Evolutionary conservation across 2,888 invertebrate species (phyloP).

Genomic region (Catocala sponsa): DNA sequence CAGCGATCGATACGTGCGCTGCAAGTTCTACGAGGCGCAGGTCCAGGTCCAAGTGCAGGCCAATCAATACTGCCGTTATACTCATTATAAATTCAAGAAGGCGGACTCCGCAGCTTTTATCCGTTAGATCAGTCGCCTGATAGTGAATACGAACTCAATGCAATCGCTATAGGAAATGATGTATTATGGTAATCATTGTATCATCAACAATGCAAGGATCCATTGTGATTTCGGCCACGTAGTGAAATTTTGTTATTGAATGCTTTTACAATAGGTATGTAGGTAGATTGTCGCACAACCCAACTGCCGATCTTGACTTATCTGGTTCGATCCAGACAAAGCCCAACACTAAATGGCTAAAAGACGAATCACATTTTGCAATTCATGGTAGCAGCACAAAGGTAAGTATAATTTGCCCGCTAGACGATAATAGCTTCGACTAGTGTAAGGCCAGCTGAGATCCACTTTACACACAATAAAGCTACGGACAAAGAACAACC

Average conservation of each 20-base stretch:
- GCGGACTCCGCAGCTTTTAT: slow-evolving; percentile 27
- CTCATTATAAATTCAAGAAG: slow-evolving; percentile 56
- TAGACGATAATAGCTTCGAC: too few relatives aligned
- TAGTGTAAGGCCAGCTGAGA: too few relatives aligned
- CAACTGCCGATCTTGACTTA: too few relatives aligned
- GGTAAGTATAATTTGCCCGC: too few relatives aligned
- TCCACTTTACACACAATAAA: too few relatives aligned
- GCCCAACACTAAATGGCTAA: too few relatives aligned
- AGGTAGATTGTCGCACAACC: too few relatives aligned
- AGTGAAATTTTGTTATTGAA: neutral
- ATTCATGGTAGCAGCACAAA: too few relatives aligned
- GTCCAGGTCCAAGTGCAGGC: slow-evolving; percentile 46
- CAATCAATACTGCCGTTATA: slow-evolving; percentile 60
- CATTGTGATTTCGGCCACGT: neutral
- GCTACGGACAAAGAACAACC: too few relatives aligned
- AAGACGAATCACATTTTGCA: too few relatives aligned
- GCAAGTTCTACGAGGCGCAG: slow-evolving; percentile 18
- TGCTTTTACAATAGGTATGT: too few relatives aligned
- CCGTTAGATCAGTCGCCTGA: slow-evolving; percentile 44
- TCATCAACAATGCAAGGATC: neutral
- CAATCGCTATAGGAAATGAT: slow-evolving; percentile 28
- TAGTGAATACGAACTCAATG: slow-evolving; percentile 29
- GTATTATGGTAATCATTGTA: slow-evolving; percentile 29
- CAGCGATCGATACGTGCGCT: slow-evolving; percentile 14
- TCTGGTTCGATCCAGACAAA: too few relatives aligned